These are phyloP conservation scores for Athene noctua DNA, from an alignment of 2,113 vertebrate genomes.

Conservation along the genomic window DNA sequence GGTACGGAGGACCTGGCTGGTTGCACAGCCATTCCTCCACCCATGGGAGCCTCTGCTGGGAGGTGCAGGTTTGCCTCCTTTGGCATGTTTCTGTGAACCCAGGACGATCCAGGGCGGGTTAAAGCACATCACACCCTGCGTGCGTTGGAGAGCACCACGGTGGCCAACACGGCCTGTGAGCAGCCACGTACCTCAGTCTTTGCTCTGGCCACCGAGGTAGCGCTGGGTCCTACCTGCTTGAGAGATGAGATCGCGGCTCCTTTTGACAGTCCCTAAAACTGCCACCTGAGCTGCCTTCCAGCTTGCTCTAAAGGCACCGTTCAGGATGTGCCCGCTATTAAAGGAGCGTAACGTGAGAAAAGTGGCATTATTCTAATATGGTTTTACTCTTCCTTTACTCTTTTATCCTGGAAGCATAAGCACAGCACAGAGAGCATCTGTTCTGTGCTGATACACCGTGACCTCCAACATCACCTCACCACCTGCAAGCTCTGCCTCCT, in stretches of 20 bases:
- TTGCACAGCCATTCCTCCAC: too few relatives aligned
- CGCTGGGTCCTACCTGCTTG: not conserved
- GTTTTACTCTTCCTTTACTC: not conserved
- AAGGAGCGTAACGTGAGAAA: not conserved
- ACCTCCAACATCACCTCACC: not conserved
- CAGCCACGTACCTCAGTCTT: not conserved
- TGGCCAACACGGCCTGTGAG: accelerated
- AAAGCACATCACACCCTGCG: accelerated
- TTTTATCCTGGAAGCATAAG: not conserved
- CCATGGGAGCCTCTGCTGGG: not conserved
- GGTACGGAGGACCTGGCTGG: accelerated
- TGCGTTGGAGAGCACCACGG: not conserved
- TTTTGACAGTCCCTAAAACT: not conserved
- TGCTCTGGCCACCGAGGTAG: not conserved
- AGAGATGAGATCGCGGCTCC: not conserved
- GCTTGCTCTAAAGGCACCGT: not conserved
- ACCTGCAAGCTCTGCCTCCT: not conserved
- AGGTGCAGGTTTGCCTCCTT: not conserved
- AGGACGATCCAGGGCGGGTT: too few relatives aligned
- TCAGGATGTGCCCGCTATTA: not conserved
- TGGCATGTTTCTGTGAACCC: not conserved
- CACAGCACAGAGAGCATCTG: not conserved
- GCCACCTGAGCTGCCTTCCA: not conserved
- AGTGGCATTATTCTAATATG: accelerated
- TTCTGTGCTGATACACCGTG: accelerated